Evolutionary conservation across 1,140 invertebrate species (phyloP), one percentile per base, ranked within the genome.

Genomic region (Drosophila erecta): DNA sequence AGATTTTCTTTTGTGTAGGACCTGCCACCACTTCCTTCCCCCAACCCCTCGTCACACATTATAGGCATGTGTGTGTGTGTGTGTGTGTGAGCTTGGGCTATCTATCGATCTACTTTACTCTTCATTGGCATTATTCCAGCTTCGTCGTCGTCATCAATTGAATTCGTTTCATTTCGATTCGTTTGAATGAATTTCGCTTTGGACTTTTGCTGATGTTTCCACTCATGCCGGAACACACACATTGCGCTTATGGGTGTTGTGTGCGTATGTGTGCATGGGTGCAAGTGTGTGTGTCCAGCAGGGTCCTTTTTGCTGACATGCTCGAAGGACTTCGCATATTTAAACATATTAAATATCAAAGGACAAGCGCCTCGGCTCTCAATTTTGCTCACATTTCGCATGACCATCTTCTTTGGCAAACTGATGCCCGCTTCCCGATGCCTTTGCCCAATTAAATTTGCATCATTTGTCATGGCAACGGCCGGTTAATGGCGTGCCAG

Each of bases 81-180:
- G 17, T 37, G 37, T 38, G 37, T 38, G 37, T 69, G 61, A 55
- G 38, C 50, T 61, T 61, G 73, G 65, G 62, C 83, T 87, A 87
- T 87, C 83, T 87, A 87, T 89, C 83, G 83, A 87, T 87, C 83
- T 87, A 79, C 84, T 83, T 89, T 79, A 76, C 65, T 87, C 83
- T 79, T 87, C 83, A 89, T 87, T 87, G 83, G 84, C 83, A 87
- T 87, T 87, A 87, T 87, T 89, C 66, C 59, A 56, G 60, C 76
- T 56, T 41, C 44, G 57, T 61, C 47, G 41, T 61, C 74, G 43
- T 70, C 80, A 50, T 70, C 83, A 87, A 86, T 87, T 87, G 83
- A 87, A 87, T 87, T 87, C 83, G 83, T 87, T 87, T 87, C 84
- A 87, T 87, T 87, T 87, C 83, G 83, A 79, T 87, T 87, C 83